These are phyloP conservation scores for Nestor notabilis DNA, from an alignment of 2,113 vertebrate species.

Conservation along the genomic window DNA sequence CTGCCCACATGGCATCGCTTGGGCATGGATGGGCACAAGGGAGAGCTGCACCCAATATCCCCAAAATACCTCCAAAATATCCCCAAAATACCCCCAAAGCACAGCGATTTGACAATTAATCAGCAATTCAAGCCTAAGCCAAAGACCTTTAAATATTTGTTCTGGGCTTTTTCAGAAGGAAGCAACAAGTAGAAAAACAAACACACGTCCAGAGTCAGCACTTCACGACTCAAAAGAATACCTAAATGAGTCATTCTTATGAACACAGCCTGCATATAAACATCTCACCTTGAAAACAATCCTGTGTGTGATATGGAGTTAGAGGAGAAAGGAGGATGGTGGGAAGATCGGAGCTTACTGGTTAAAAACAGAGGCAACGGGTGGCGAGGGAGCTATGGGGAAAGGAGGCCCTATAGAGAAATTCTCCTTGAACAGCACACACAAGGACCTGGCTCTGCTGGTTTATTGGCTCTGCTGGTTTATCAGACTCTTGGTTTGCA, in stretches of 20 bases:
- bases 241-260: neutral
- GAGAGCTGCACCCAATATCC: neutral
- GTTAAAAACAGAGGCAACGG: neutral
- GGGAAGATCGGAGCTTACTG: neutral
- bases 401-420: neutral
- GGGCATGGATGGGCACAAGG: neutral
- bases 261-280: neutral
- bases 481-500: neutral
- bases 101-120: neutral
- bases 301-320: neutral
- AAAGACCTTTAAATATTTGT: neutral
- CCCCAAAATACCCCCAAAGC: neutral
- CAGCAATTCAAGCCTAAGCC: neutral
- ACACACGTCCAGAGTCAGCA: neutral
- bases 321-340: neutral
- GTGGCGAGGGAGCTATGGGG: neutral
- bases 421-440: neutral
- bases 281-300: neutral
- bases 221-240: neutral
- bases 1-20: neutral
- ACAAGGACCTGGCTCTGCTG: neutral
- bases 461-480: neutral
- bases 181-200: constrained; percentile 1
- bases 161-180: neutral
- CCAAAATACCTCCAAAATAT: neutral